phyloP scores from a whole-genome alignment of 53 echinoderm and acorn worm species.

The Apostichopus leukothele region DNA sequence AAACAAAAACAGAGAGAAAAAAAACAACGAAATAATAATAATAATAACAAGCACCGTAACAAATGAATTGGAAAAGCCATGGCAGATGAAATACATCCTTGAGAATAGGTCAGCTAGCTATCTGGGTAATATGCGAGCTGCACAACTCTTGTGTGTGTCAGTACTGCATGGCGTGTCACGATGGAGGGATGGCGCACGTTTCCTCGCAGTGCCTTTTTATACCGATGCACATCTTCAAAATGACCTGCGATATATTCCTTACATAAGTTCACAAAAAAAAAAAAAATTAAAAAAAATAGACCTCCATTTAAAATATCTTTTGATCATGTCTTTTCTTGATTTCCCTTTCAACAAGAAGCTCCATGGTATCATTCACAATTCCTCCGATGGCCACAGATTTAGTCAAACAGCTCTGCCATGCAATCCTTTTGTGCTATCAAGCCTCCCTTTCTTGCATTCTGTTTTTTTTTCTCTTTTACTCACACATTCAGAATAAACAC shows the following conservation, averaged over 20 bases:
- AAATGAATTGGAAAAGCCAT: neutral
- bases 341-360: slow-evolving; percentile 8
- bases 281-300: neutral
- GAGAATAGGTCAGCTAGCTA: neutral
- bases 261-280: neutral
- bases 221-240: neutral
- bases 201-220: neutral
- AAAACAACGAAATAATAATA: too few relatives aligned
- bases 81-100: neutral
- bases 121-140: neutral
- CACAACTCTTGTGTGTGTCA: too few relatives aligned
- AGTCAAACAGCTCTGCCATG: slow-evolving; percentile 15
- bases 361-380: slow-evolving; percentile 1
- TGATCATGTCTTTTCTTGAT: neutral
- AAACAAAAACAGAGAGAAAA: neutral
- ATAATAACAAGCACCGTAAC: neutral
- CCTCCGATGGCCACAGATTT: neutral
- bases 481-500: slow-evolving; percentile 43
- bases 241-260: slow-evolving; percentile 5
- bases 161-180: neutral
- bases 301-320: slow-evolving; percentile 1
- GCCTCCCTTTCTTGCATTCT: neutral
- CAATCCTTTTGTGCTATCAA: slow-evolving; percentile 25
- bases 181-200: neutral
- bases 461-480: neutral